Conservation (phyloP, 2,113 vertebrate genomes). For the Sphaerodactylus townsendi region DNA sequence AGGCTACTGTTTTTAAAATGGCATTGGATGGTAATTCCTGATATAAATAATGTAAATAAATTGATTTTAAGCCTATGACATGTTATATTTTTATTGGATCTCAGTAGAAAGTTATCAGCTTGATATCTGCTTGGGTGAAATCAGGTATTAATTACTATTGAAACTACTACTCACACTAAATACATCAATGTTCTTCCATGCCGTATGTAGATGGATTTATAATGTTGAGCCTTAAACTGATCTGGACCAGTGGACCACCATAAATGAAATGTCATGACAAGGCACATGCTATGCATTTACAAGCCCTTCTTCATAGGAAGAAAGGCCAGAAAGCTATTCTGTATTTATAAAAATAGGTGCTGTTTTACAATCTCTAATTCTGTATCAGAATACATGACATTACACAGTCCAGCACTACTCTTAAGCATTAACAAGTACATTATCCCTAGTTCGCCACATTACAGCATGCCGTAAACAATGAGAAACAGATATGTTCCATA, state of each 20-base stretch:
- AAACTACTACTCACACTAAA: neutral
- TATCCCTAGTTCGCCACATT: neutral
- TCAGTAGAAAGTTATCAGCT: neutral
- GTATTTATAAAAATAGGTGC: no score
- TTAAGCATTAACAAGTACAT: neutral
- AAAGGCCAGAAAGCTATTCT: neutral
- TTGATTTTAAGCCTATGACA: neutral
- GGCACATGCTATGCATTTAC: neutral
- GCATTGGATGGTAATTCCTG: neutral
- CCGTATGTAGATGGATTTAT: neutral
- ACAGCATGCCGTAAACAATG: neutral
- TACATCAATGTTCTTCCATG: neutral
- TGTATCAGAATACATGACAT: neutral
- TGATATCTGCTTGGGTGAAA: slow-evolving; percentile 1
- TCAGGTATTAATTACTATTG: neutral
- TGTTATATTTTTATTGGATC: neutral
- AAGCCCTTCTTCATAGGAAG: neutral
- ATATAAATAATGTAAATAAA: neutral
- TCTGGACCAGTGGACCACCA: neutral
- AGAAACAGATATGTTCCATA: neutral
- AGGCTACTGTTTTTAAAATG: neutral
- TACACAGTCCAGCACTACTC: neutral
- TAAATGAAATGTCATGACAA: neutral
- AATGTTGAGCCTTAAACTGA: neutral
- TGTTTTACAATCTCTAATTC: no score